Conservation (phyloP, 1,140 invertebrate genomes). For the Metopolophium dirhodum region DNA sequence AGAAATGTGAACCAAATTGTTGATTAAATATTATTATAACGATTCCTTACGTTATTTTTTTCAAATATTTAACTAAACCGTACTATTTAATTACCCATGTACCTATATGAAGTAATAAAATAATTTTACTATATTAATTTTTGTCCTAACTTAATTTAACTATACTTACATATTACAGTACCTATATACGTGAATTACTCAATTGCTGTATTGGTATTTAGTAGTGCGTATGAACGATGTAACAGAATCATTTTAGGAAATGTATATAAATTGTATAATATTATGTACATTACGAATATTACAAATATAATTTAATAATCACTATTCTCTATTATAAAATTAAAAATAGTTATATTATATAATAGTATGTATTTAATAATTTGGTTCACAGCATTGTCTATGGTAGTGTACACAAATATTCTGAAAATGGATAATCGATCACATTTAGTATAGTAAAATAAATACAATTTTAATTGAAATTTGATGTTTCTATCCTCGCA, state of each 20-base stretch:
- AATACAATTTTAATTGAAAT: background rate
- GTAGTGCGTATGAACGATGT: no score
- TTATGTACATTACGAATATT: no score
- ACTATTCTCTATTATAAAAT: no score
- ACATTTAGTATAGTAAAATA: background rate
- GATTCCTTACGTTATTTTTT: background rate
- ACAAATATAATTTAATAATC: no score
- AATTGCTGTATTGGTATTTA: no score
- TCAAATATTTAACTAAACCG: background rate
- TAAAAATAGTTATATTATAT: no score
- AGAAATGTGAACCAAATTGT: background rate
- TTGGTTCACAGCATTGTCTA: no score
- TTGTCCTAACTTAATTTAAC: background rate
- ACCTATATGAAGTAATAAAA: background rate
- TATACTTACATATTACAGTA: background rate
- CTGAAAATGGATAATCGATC: background rate
- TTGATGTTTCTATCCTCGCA: no score
- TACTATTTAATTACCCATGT: background rate
- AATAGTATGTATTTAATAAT: no score
- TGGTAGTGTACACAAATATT: background rate
- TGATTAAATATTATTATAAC: background rate
- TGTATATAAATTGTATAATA: no score
- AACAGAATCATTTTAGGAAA: background rate
- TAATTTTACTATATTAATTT: background rate
- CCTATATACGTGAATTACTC: no score